Conservation (phyloP, 2,113 vertebrate genomes). For the Ictalurus furcatus region DNA sequence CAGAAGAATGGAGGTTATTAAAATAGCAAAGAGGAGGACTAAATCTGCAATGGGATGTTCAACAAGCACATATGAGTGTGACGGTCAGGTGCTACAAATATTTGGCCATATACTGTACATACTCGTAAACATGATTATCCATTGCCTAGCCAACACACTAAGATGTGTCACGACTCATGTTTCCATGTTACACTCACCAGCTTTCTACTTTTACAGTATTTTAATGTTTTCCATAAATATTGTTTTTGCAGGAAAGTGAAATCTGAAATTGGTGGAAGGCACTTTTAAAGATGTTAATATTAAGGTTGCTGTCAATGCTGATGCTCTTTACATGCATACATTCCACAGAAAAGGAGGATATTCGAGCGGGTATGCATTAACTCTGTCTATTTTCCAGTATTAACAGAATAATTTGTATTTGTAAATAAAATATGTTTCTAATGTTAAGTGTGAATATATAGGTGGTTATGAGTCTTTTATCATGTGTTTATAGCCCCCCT, state of each 20-base stretch:
- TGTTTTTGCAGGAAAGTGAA: constrained; percentile 28
- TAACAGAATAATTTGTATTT: background rate
- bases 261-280: background rate
- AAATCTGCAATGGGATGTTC: background rate
- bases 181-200: constrained; percentile 53
- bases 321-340: constrained; percentile 54
- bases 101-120: background rate
- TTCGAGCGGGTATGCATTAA: constrained; percentile 67
- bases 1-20: background rate
- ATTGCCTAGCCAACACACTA: background rate
- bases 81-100: background rate
- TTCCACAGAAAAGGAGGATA: constrained; percentile 62
- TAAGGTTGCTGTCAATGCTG: constrained; percentile 52
- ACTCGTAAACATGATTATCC: background rate
- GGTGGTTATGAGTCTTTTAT: background rate
- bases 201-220: constrained; percentile 45
- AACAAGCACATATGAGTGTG: background rate
- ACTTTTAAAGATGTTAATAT: constrained; percentile 59
- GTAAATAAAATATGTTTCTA: background rate
- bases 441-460: background rate
- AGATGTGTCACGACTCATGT: constrained; percentile 23
- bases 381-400: background rate
- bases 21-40: background rate
- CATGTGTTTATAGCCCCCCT: background rate
- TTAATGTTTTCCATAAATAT: background rate